These are phyloP conservation scores for Drosophila repleta DNA, from an alignment of 1,140 invertebrate species.

Conservation along the genomic window DNA sequence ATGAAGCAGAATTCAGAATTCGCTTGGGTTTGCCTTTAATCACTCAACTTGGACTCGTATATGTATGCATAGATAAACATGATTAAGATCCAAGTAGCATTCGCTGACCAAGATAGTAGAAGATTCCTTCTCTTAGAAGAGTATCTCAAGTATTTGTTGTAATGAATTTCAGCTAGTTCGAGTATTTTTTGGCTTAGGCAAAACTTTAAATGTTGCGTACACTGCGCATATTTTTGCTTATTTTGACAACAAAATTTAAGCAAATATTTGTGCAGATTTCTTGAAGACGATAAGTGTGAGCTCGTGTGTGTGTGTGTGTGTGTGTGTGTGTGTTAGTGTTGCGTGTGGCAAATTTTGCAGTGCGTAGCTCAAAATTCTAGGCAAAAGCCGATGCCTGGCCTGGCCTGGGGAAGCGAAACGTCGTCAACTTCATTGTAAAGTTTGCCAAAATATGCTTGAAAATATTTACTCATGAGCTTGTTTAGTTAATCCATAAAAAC, in stretches of 20 bases:
- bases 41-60: too few relatives aligned
- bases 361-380: constrained; percentile 76
- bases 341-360: constrained; percentile 61
- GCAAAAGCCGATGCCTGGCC: constrained; percentile 43
- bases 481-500: constrained; percentile 82
- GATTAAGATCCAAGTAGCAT: too few relatives aligned
- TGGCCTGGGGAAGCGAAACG: constrained; percentile 9
- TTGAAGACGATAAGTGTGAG: constrained; percentile 34
- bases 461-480: constrained; percentile 79
- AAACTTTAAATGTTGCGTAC: constrained; percentile 33
- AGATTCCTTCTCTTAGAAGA: background rate
- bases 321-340: too few relatives aligned
- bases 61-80: too few relatives aligned
- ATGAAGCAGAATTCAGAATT: too few relatives aligned
- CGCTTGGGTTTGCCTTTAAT: too few relatives aligned
- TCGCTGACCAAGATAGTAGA: background rate
- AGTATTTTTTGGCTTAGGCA: background rate
- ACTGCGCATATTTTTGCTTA: constrained; percentile 52
- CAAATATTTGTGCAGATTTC: constrained; percentile 74
- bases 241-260: constrained; percentile 50
- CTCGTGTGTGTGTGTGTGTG: constrained; percentile 12
- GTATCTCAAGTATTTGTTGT: constrained; percentile 5
- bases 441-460: constrained; percentile 74
- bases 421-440: constrained; percentile 61
- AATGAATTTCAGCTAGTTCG: constrained; percentile 16